Base-by-base conservation (phyloP, 2,113 vertebrate species). In the Glareola pratincola region DNA sequence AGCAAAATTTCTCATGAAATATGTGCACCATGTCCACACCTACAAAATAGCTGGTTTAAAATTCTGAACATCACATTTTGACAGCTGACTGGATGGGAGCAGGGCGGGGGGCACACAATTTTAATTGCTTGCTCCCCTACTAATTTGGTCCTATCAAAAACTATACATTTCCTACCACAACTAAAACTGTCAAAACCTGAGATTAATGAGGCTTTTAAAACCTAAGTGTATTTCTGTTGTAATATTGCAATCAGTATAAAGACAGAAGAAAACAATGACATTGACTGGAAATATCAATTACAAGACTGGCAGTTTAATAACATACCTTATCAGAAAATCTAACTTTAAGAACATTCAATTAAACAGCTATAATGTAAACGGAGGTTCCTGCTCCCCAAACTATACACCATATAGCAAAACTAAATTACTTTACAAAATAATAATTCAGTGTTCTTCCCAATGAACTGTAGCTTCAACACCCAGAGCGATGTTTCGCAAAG, bases 141-240 rank as follows among this genome's bases (percentile, higher is more conserved):
- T 64, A 50, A 85, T 92, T 93, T 98, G 94, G 96, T 97, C 95
- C 94, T 93, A 63, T 68, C 36, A 71, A 77, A 91, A 82, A 26
- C 68, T 73, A 67, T 18, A 76, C 24, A 50, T 8, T 20, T 87
- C 47, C 86, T 89, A 92, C 7, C 39, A 79, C 19, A 86, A 76
- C 9, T 26, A 53, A 47, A 95, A 79, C 16, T 75, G 54, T 78
- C 50, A 92, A 91, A 94, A 89, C 43, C 78, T 91, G 96, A 94
- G 94, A 48, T 89, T 39, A 60, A 30, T 34, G 66, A 78, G 20
- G 67, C 32, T 92, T 78, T 88, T 67, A 67, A 95, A 88, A 96
- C 69, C 32, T 43, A 45, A 53, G 67, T 29, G 18, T 56, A 80
- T 77, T 96, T 84, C 62, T 90, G 51, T 47, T 34, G 5, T 21